Evolutionary conservation across 2,113 vertebrate genomes (phyloP).

Genomic region (Syrmaticus mikado): DNA sequence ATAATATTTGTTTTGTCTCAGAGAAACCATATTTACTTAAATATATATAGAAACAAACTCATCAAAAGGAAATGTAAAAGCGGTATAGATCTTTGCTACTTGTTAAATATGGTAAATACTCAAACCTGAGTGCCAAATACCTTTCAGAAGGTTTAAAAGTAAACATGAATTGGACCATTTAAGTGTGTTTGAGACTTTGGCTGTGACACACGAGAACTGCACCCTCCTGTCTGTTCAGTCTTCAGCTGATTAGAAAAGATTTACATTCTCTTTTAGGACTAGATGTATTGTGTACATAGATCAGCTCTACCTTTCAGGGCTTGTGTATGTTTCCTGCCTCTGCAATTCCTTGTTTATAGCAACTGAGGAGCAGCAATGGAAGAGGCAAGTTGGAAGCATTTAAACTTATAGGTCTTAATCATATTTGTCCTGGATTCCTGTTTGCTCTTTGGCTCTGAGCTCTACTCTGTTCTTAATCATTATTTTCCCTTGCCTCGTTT

Average conservation of each 20-base stretch:
- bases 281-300: neutral
- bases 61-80: constrained; percentile 3
- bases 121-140: neutral
- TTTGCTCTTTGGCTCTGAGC: neutral
- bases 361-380: neutral
- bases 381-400: neutral
- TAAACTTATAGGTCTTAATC: neutral
- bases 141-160: neutral
- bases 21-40: constrained; percentile 16
- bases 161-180: neutral
- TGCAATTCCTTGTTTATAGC: neutral
- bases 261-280: neutral
- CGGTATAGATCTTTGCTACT: neutral
- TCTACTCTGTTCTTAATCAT: neutral
- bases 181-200: neutral
- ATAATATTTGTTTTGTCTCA: constrained; percentile 6
- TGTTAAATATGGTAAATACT: constrained; percentile 19
- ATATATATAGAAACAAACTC: constrained; percentile 25
- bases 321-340: neutral
- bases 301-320: neutral
- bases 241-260: neutral
- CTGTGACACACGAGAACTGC: neutral
- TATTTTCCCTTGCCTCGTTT: neutral
- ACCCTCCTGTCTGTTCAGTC: neutral
- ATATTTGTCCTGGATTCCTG: neutral